Evolutionary conservation across 2,113 vertebrate species (phyloP), one percentile per base, ranked within the genome.

Genomic region (Phaetusa simplex): DNA sequence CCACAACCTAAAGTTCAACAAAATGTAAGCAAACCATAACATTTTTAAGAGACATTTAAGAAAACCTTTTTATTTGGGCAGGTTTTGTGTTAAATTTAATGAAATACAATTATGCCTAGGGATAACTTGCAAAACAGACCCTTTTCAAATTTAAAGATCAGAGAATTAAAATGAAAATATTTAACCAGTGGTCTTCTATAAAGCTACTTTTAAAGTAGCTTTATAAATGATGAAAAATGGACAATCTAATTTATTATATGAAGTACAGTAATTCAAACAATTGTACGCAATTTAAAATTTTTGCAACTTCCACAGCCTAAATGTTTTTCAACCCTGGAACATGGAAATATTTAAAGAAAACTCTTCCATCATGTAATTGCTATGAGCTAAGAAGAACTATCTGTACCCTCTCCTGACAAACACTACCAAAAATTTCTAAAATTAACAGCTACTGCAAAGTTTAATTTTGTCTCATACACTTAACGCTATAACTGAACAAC

Each of bases 361-460:
- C 79, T 74, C 78, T 93, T 56, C 69, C 73, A 84, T 62, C 70
- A 4, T n/a, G 73, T 76, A 96, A 94, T 85, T 65, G 85, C 82
- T 95, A 82, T 36, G 90, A 94, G 92, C 87, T 82, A 62, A 40
- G 86, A 84, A 96, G 95, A 96, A 95, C 96, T 95, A 85, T 88
- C 90, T 95, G 96, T 96, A 96, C 95, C 92, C 55, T 96, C 71
- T 87, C 43, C 95, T 96, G 95, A 96, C 84, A 96, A 96, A 96
- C 84, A 93, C 78, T 22, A 94, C 78, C 74, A 76, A 91, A 96
- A 91, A 7, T 19, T 34, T 50, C 93, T 96, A 91, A 96, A 96
- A 96, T 97, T 96, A 97, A 95, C 95, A 92, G 77, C 62, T 86
- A 77, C 92, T 95, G 90, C 90, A 62, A 94, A 93, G 95, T 94